Evolutionary conservation across 2,113 vertebrate genomes (phyloP).

Genomic region (Brachyistius frenatus): DNA sequence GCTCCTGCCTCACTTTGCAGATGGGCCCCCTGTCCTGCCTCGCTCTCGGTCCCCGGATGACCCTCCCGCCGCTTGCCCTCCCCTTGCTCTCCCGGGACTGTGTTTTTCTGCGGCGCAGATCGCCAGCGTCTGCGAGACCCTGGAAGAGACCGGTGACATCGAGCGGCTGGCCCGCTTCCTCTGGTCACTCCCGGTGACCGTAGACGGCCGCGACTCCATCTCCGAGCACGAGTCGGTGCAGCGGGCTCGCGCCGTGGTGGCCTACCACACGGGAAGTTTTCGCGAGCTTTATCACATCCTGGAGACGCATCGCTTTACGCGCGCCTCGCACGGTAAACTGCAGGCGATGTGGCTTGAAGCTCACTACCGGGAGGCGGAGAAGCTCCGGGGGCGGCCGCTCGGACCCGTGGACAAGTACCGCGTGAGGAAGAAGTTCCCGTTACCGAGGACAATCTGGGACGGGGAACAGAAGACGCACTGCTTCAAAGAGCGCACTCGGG

Average conservation of each 20-base stretch:
- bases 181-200: slow-evolving; percentile 96
- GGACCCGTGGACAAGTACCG: slow-evolving; percentile 99
- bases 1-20: slow-evolving; percentile 92
- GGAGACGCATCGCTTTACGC: slow-evolving; percentile 99
- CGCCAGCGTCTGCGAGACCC: slow-evolving; percentile 97
- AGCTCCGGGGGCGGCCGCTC: slow-evolving; percentile 94
- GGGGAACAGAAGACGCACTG: slow-evolving; percentile 99
- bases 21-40: slow-evolving; percentile 87
- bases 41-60: slow-evolving; percentile 90
- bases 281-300: slow-evolving; percentile 97
- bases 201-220: slow-evolving; percentile 95
- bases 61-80: slow-evolving; percentile 73
- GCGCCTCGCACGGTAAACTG: slow-evolving; percentile 96
- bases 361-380: slow-evolving; percentile 98
- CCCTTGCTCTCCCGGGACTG: slow-evolving; percentile 79
- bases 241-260: slow-evolving; percentile 95
- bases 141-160: slow-evolving; percentile 99
- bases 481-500: slow-evolving; percentile 98
- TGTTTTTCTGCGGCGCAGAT: slow-evolving; percentile 98
- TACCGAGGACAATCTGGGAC: slow-evolving; percentile 98
- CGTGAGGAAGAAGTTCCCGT: slow-evolving; percentile 98
- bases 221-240: slow-evolving; percentile 99
- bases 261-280: slow-evolving; percentile 97
- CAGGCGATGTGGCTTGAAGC: slow-evolving; percentile 99
- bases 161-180: slow-evolving; percentile 97